Conservation (phyloP, 2,113 vertebrate genomes). For the Ceratotherium simum region DNA sequence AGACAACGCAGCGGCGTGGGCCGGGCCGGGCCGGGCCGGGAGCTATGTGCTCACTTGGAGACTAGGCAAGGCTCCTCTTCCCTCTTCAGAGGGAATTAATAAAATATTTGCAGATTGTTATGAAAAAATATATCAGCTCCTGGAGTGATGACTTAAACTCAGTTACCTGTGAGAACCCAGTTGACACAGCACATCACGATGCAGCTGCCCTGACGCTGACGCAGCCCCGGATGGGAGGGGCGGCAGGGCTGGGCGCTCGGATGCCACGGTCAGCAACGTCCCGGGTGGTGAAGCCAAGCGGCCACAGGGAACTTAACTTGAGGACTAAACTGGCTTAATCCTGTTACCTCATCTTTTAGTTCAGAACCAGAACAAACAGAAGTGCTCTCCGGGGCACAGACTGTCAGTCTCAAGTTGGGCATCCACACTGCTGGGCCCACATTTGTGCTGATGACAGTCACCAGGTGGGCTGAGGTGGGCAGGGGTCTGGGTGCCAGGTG, state of each 20-base stretch:
- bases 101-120: slow-evolving; percentile 15
- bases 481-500: background rate
- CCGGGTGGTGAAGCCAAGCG: fast-evolving
- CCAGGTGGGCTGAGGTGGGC: no score
- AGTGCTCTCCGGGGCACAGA: no score
- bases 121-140: background rate
- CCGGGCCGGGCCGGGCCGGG: background rate
- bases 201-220: background rate
- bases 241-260: fast-evolving
- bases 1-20: background rate
- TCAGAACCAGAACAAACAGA: background rate
- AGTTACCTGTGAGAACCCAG: background rate
- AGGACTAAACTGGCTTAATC: background rate
- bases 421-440: no score
- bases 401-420: background rate
- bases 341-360: background rate
- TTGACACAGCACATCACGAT: background rate
- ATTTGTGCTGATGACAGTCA: no score
- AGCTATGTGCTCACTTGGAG: background rate
- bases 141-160: background rate
- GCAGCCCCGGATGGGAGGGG: no score
- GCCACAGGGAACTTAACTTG: background rate
- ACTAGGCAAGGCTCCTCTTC: background rate
- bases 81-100: slow-evolving; percentile 35
- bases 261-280: background rate